Evolutionary conservation across 2,888 invertebrate genomes (phyloP), one percentile per base, ranked within the genome.

Genomic region (Schrankia costaestrigalis): DNA sequence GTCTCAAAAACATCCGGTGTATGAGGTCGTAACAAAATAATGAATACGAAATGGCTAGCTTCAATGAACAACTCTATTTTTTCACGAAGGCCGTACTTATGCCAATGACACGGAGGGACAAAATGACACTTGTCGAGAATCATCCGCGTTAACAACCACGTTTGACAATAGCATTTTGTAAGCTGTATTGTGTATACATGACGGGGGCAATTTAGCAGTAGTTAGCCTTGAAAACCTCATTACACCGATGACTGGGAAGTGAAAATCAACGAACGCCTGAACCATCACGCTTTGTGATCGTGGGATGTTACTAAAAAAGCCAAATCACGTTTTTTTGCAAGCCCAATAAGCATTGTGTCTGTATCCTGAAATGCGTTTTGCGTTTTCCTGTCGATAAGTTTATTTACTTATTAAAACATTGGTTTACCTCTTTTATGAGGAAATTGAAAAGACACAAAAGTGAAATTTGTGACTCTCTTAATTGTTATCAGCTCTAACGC

Each of bases 201-300:
- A 53, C 46, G 36, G 52, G 47, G 53, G 60, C 54, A 67, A 70
- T 69, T 65, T 55, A 41, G 23, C n/a, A n/a, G n/a, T 36, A 32
- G 41, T 41, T 47, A 63, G 41, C 71, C 78, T 73, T 70, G 65
- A 41, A 47, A 38, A 39, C 39, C 39, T 61, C 58, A 74, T 76
- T 70, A 55, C 50, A 43, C 46, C 61, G 51, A 74, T 74, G 74
- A 71, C 71, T 50, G 76, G 71, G 78, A 80, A 77, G 67, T 76
- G 62, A 62, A 64, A 69, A 70, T 61, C 64, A 56, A 14, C 37
- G 34, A 48, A 30, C 26, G 36, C 35, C 48, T 43, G 48, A 45
- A 41, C 40, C 37, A 33, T 41, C 39, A 35, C 27, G 43, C 23
- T 52, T 48, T 56, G 43, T 52, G 7, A 11, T 29, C 58, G 57